Percentiles rank a stretch among this genome's conserved stretches.
These are phyloP conservation scores for Panthera tigris DNA, from an alignment of 2,113 vertebrate species.

Conservation along the genomic window DNA sequence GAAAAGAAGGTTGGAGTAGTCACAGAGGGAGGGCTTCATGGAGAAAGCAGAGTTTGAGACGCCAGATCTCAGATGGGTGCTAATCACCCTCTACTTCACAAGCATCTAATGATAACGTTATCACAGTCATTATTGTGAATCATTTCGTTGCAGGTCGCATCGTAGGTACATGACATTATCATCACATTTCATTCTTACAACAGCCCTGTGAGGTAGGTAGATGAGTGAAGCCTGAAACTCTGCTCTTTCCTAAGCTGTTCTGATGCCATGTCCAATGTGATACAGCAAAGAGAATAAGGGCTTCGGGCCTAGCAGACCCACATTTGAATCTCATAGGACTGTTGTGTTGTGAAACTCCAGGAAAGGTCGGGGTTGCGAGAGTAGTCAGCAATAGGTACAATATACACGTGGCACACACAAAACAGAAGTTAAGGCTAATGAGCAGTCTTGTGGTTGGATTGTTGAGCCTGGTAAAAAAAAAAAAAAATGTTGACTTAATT, in stretches of 20 bases:
- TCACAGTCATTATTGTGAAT: not conserved
- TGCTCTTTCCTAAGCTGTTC: not conserved
- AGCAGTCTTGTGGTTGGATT: not conserved
- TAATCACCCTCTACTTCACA: not conserved
- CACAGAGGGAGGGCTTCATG: not conserved
- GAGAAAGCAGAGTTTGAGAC: not conserved
- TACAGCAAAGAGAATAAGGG: not conserved
- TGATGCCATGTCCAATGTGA: not conserved
- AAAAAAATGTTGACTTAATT: not conserved
- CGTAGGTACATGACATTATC: not conserved
- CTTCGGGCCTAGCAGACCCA: not conserved
- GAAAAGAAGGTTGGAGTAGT: not conserved
- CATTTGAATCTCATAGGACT: not conserved
- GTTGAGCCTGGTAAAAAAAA: not conserved
- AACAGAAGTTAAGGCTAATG: not conserved
- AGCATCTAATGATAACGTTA: too few species aligned
- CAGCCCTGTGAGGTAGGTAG: not conserved
- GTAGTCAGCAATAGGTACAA: accelerated
- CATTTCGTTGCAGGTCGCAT: not conserved
- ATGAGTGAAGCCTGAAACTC: not conserved
- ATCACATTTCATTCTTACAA: not conserved
- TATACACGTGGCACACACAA: not conserved
- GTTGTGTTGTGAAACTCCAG: not conserved
- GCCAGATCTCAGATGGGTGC: not conserved
- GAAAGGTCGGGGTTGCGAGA: not conserved